Evolutionary conservation across 2,113 vertebrate genomes (phyloP), one percentile per base, ranked within the genome.

Genomic region (Halcyon senegalensis): DNA sequence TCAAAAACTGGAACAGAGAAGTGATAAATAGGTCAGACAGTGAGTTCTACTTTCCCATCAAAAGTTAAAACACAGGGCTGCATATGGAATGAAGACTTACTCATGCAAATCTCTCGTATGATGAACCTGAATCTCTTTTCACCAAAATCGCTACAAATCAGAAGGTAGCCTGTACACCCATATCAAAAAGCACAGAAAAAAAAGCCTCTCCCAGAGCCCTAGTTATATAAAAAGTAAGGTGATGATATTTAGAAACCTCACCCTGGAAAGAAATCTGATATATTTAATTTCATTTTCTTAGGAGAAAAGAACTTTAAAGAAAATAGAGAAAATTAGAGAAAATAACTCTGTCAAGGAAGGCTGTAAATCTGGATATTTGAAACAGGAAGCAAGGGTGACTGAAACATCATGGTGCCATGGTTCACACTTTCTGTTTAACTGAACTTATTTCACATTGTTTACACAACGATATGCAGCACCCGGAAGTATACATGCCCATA

Each of bases 371-470:
- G 44, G 66, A 80, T 93, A 28, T 81, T 97, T 87, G 74, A 97
- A 97, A 95, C 37, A 78, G 74, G 90, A 92, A 93, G 35, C 62
- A 87, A 94, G 58, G 28, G 20, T 95, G 91, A 94, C 91, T 95
- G 95, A 94, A 94, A 85, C 37, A 63, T 50, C 79, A 90, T 24
- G 53, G 68, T 84, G 67, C 74, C 82, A 74, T 74, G 64, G 87
- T 94, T 96, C 95, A 93, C 18, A 43, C 85, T 96, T 97, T 83
- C 84, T 93, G 62, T 93, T 97, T 97, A 97, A 96, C 72, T 76
- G 94, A 97, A 97, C 58, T 81, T 96, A 89, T 87, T 95, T 97
- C 93, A 96, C 80, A 28, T 74, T 97, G 64, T 78, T 97, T 96
- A 92, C 66, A 68, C 31, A 43, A 89, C 86, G 62, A 93, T 92